Evolutionary conservation across 2,113 vertebrate genomes (phyloP).

Genomic region (Hystrix brachyura): DNA sequence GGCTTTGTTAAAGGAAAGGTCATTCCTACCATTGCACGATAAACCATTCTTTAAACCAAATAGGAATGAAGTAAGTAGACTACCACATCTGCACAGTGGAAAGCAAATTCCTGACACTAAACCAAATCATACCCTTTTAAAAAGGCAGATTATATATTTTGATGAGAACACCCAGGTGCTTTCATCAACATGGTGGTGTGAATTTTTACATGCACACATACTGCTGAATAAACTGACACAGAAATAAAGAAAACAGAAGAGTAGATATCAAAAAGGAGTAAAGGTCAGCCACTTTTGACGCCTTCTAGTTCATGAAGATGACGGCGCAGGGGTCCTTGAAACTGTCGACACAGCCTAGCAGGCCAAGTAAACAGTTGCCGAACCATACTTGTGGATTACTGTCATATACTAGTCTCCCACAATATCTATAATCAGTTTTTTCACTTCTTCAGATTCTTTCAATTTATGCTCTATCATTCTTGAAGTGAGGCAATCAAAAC

Average conservation of each 20-base stretch:
- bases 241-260: slow-evolving; percentile 24
- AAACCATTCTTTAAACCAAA: slow-evolving; percentile 31
- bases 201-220: background rate
- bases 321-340: slow-evolving; percentile 65
- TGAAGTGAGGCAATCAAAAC: slow-evolving; percentile 84
- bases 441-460: slow-evolving; percentile 83
- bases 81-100: background rate
- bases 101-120: slow-evolving; percentile 56
- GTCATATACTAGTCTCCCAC: slow-evolving; percentile 74
- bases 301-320: slow-evolving; percentile 48
- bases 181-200: background rate
- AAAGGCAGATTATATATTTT: background rate
- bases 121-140: slow-evolving; percentile 38
- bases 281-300: slow-evolving; percentile 51
- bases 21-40: background rate
- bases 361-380: slow-evolving; percentile 67
- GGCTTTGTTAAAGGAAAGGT: background rate
- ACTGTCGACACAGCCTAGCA: background rate
- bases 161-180: background rate
- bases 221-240: slow-evolving; percentile 26
- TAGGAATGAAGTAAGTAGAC: slow-evolving; percentile 9
- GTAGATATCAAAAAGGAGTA: slow-evolving; percentile 26
- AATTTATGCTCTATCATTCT: slow-evolving; percentile 85
- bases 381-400: slow-evolving; percentile 67
- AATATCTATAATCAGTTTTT: slow-evolving; percentile 82